These are phyloP conservation scores for Tachuris rubrigastra DNA, from an alignment of 2,113 vertebrate genomes.

Conservation along the genomic window DNA sequence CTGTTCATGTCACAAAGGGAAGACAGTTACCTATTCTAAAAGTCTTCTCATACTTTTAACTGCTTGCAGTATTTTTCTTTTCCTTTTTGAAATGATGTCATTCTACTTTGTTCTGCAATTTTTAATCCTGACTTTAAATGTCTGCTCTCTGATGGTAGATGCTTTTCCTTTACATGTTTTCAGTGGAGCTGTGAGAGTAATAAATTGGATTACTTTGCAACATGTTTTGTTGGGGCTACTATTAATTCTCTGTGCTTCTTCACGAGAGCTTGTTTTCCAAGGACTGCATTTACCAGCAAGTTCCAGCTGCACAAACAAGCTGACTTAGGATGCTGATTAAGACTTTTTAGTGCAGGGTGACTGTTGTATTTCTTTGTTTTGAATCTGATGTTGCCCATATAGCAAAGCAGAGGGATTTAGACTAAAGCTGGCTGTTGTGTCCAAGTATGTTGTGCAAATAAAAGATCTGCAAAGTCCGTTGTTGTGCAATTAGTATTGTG, in stretches of 20 bases:
- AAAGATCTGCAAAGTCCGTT: constrained; percentile 28
- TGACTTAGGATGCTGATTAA: constrained; percentile 34
- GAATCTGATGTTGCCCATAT: background rate
- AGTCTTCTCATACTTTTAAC: background rate
- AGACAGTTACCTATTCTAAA: background rate
- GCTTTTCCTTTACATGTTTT: background rate
- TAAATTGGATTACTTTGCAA: constrained; percentile 18
- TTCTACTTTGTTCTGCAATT: background rate
- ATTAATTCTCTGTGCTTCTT: background rate
- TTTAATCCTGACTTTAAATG: background rate
- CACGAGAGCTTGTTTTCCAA: background rate
- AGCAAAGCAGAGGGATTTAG: constrained; percentile 30
- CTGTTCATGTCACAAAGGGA: background rate
- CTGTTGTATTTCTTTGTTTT: constrained; percentile 36
- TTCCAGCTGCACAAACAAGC: constrained; percentile 42
- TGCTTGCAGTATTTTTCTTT: background rate
- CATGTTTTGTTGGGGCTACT: constrained; percentile 1
- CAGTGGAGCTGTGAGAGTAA: background rate
- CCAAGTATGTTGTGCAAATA: background rate
- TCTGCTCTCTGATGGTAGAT: background rate
- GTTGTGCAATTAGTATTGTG: background rate
- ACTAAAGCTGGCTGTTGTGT: constrained; percentile 11
- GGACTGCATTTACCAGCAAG: constrained; percentile 27
- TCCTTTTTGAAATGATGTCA: background rate
- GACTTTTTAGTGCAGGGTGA: background rate